Conservation (phyloP, 2,113 vertebrate species). For the Bungarus multicinctus region DNA sequence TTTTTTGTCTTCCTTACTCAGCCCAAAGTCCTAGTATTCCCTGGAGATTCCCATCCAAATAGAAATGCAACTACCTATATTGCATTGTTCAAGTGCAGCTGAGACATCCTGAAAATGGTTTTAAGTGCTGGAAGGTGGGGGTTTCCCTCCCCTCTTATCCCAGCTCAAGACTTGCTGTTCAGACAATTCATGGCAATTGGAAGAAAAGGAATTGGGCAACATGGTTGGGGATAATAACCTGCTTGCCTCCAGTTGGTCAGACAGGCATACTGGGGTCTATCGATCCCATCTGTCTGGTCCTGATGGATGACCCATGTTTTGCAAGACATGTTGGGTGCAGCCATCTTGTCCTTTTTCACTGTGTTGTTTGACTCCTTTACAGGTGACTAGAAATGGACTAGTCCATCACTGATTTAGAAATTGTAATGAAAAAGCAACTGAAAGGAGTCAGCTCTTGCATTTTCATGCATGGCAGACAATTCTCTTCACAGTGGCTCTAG, state of each 20-base stretch:
- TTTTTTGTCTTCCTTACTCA: background rate
- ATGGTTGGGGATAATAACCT: background rate
- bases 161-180: background rate
- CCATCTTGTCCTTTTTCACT: background rate
- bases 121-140: background rate
- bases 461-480: background rate
- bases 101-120: background rate
- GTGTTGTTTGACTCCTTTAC: background rate
- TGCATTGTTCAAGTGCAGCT: background rate
- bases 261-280: background rate
- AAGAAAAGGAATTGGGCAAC: background rate
- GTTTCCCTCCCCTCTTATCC: background rate
- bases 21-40: background rate
- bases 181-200: background rate
- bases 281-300: background rate
- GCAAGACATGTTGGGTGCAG: background rate
- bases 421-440: background rate
- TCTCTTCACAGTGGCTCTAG: background rate
- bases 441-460: background rate
- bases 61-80: background rate
- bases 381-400: background rate
- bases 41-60: background rate
- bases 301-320: background rate
- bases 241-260: background rate
- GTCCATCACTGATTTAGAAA: background rate